Conservation (phyloP, 37 sponge, comb jelly and placozoan genomes). For the Agelas oroides region DNA sequence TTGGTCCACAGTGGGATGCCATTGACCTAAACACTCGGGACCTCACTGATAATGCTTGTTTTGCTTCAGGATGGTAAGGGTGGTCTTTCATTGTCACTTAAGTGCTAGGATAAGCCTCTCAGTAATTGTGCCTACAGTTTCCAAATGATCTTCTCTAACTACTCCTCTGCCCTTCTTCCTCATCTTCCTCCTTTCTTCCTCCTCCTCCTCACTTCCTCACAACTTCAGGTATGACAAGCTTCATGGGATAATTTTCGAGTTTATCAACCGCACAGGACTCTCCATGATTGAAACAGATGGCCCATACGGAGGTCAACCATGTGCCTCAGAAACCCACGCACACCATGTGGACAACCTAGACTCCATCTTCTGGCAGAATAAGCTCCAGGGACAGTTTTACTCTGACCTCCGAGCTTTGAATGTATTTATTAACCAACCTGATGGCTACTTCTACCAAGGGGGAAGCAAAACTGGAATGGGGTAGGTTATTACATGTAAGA, state of each 20-base stretch:
- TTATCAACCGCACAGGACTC: slow-evolving; percentile 44
- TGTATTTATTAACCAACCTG: slow-evolving; percentile 67
- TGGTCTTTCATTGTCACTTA: too few species aligned
- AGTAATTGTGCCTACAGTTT: too few species aligned
- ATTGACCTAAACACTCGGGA: slow-evolving; percentile 17
- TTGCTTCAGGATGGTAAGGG: slow-evolving; percentile 77
- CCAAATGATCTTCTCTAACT: too few species aligned
- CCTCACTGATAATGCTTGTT: slow-evolving; percentile 52
- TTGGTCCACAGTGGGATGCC: slow-evolving; percentile 64
- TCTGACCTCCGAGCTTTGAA: slow-evolving; percentile 34
- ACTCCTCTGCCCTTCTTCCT: too few species aligned
- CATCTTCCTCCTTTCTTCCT: too few species aligned
- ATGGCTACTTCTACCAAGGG: slow-evolving; percentile 67
- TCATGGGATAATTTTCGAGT: slow-evolving; percentile 24
- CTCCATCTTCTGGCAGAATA: slow-evolving; percentile 63
- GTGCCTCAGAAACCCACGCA: slow-evolving; percentile 46
- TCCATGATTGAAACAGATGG: slow-evolving; percentile 72
- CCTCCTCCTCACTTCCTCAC: too few species aligned
- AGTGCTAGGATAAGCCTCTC: too few species aligned
- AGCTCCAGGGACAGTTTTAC: slow-evolving; percentile 61
- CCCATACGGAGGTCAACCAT: slow-evolving; percentile 60
- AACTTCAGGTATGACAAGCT: slow-evolving; percentile 64
- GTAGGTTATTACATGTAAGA: slow-evolving; percentile 15
- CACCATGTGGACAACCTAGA: slow-evolving; percentile 48
- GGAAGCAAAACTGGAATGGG: slow-evolving; percentile 65